Base-by-base conservation (phyloP, 2,797 vertebrate species). In the Syngnathus rostellatus region DNA sequence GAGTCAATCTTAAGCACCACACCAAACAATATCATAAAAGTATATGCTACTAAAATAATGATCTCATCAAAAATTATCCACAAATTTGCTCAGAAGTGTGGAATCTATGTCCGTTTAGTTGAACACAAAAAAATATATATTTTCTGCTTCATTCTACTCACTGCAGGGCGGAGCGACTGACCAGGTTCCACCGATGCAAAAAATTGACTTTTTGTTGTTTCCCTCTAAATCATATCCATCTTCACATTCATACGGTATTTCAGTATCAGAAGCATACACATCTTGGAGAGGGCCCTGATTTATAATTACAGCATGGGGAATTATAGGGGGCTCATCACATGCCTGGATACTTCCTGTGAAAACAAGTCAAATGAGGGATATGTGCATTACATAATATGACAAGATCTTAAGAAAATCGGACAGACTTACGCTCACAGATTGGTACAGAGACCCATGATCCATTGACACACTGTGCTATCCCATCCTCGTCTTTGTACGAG, bases 351-450 rank as follows among this genome's bases (percentile, higher is more conserved):
- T 60, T 46, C 5, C 86, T 87, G 77, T 43, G 61, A 72, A 53
- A 62, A 62, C 0, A 19, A 48, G 3, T 23, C 64, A n/a, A 68
- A 5, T 57, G 12, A 4, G 57, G 0, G 12, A 25, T 7, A 7
- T 62, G 61, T 59, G 21, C 1, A 48, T 4, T 62, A 21, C 1
- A 48, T 1, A 9, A 59, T 10, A 48, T 1, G 21, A 50, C 19
- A 46, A 43, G 7, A 50, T n/a, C 19, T 17, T 40, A 0, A 8
- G 51, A 58, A 40, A 8, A 63, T 62, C 1, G 6, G 23, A 58
- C 40, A 51, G 16, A 82, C 84, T 79, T 69, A 88, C 85, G 72
- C 37, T 72, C 31, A 75, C 88, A 89, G 48, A 64, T n/a, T 2
- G 73, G 81, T 11, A 67, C 2, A 25, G 5, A 2, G 2, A 2